Percentiles rank a stretch among this genome's conserved stretches.
phyloP scores from a whole-genome alignment of 2,888 invertebrate genomes.

The Dryobota labecula region DNA sequence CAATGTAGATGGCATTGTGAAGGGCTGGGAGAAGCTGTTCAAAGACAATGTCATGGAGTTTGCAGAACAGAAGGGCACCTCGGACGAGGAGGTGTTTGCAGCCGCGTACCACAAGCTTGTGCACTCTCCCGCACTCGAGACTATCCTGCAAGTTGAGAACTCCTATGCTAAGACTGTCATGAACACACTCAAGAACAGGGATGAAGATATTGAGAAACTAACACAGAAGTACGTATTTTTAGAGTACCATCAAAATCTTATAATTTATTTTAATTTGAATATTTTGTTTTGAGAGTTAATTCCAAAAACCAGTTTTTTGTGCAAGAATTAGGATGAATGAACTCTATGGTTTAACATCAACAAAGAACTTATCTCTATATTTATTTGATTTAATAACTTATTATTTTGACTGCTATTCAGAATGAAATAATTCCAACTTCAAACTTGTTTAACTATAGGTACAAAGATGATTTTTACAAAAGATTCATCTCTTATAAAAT shows the following conservation, averaged over 20 bases:
- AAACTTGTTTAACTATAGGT: background rate
- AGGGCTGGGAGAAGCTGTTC: constrained; percentile 95
- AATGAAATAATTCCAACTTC: background rate
- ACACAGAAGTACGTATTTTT: constrained; percentile 90
- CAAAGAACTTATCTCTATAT: too few species aligned
- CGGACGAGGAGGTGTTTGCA: constrained; percentile 96
- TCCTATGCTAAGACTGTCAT: constrained; percentile 95
- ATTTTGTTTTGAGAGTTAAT: background rate
- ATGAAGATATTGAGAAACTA: constrained; percentile 93
- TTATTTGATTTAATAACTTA: background rate
- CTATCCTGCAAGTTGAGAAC: constrained; percentile 96
- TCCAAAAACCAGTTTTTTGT: background rate
- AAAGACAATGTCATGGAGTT: constrained; percentile 96
- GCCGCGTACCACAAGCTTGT: constrained; percentile 95
- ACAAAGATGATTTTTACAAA: background rate
- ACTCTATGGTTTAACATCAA: background rate
- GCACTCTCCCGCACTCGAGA: constrained; percentile 96
- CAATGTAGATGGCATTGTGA: constrained; percentile 94
- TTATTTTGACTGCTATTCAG: background rate
- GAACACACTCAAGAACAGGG: constrained; percentile 93
- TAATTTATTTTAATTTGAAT: background rate
- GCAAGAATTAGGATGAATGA: background rate
- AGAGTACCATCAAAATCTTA: background rate
- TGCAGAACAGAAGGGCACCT: constrained; percentile 94
- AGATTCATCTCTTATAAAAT: background rate